phyloP scores from a whole-genome alignment of 2,888 invertebrate genomes.

The Eupithecia abbreviata region DNA sequence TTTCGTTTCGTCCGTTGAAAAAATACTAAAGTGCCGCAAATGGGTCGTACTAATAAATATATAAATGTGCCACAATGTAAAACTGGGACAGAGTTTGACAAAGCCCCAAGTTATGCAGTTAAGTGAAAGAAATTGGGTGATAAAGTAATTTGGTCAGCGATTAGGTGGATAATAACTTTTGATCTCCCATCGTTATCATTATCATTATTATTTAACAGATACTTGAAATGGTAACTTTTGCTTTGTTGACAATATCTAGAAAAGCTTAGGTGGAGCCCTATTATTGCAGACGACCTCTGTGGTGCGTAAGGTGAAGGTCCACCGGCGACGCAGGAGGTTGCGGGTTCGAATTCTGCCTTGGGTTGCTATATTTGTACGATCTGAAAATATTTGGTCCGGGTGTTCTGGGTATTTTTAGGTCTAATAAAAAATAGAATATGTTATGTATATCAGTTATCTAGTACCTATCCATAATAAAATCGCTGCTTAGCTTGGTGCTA shows the following conservation, averaged over 20 bases:
- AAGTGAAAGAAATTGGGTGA: constrained; percentile 4
- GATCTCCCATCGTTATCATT: background rate
- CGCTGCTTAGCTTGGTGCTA: too few species aligned
- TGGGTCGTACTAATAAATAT: background rate
- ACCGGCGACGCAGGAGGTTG: too few species aligned
- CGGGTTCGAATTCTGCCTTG: too few species aligned
- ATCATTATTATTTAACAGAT: background rate
- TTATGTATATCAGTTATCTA: too few species aligned
- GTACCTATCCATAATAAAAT: too few species aligned
- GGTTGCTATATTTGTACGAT: too few species aligned
- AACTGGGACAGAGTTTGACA: background rate
- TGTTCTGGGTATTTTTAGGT: too few species aligned
- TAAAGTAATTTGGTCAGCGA: constrained; percentile 5
- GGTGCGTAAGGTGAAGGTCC: too few species aligned
- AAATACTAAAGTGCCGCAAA: too few species aligned
- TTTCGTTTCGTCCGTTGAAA: too few species aligned
- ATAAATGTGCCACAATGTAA: background rate
- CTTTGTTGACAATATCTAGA: background rate
- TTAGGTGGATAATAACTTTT: background rate
- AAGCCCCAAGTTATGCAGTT: background rate
- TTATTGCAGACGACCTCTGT: background rate
- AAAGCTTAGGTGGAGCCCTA: background rate
- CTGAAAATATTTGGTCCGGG: too few species aligned
- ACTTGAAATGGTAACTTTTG: background rate
- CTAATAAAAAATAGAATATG: too few species aligned